Conservation (phyloP, 2,797 vertebrate genomes). For the Mycteria americana region DNA sequence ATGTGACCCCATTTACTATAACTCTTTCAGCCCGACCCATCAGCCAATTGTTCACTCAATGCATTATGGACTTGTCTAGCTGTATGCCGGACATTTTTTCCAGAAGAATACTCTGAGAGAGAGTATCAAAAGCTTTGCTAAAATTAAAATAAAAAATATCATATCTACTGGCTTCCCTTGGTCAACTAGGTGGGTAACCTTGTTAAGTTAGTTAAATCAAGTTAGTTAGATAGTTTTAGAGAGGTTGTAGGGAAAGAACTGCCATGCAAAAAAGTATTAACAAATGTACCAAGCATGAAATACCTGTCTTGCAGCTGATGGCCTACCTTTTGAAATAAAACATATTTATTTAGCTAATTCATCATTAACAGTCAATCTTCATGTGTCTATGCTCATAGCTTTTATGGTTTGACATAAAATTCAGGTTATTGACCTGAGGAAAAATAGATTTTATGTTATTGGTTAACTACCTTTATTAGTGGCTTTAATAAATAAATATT, state of each 20-base stretch:
- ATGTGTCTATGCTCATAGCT: not conserved
- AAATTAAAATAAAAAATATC: not conserved
- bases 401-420: not conserved
- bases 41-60: not conserved
- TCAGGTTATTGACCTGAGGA: not conserved
- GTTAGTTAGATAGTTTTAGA: not conserved
- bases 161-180: not conserved
- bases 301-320: not conserved
- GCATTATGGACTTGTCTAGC: not conserved
- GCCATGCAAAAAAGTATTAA: not conserved
- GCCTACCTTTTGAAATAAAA: not conserved
- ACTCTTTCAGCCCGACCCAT: not conserved
- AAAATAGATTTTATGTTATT: not conserved
- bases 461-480: not conserved
- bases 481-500: not conserved
- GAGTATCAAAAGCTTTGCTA: not conserved
- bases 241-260: not conserved
- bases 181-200: not conserved
- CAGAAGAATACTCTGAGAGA: not conserved
- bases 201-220: not conserved
- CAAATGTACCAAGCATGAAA: not conserved
- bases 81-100: not conserved
- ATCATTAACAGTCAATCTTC: not conserved
- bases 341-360: not conserved
- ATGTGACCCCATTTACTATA: not conserved